Evolutionary conservation across 2,888 invertebrate species (phyloP).

Genomic region (Parnassius mnemosyne): DNA sequence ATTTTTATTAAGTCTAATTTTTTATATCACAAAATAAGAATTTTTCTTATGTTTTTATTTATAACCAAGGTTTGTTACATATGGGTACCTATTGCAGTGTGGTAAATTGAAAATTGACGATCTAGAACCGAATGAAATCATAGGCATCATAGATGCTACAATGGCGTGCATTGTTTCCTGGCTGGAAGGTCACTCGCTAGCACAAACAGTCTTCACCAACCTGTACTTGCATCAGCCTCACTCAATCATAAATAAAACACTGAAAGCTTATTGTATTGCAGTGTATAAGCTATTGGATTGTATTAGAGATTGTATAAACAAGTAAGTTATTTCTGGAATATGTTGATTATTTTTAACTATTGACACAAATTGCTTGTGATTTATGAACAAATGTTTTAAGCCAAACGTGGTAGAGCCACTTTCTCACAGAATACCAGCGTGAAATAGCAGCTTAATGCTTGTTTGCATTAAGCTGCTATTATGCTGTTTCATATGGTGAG

Average conservation of each 20-base stretch:
- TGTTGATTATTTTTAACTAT: too few relatives aligned
- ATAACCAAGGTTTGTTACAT: too few relatives aligned
- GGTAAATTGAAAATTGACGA: constrained; percentile 88
- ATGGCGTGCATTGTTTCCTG: constrained; percentile 97
- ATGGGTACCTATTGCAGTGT: constrained; percentile 73
- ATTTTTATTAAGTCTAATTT: neutral
- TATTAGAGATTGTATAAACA: constrained; percentile 93
- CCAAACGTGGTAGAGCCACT: too few relatives aligned
- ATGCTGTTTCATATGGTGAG: too few relatives aligned
- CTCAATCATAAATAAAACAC: constrained; percentile 88
- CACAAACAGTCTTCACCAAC: constrained; percentile 98
- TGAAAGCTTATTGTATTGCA: constrained; percentile 92
- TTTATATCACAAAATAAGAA: neutral
- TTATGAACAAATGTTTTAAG: too few relatives aligned
- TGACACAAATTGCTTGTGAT: too few relatives aligned
- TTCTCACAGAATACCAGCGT: too few relatives aligned
- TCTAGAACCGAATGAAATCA: constrained; percentile 88
- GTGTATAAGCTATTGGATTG: constrained; percentile 94
- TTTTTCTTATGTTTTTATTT: constrained; percentile 11
- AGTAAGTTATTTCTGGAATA: constrained; percentile 68
- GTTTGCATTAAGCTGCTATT: too few relatives aligned
- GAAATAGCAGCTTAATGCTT: too few relatives aligned
- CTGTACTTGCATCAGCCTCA: constrained; percentile 96
- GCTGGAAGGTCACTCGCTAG: constrained; percentile 97
- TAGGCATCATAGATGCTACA: constrained; percentile 96